Evolutionary conservation across 2,888 invertebrate species (phyloP), one percentile per base, ranked within the genome.

Genomic region (Tenthredo notha): DNA sequence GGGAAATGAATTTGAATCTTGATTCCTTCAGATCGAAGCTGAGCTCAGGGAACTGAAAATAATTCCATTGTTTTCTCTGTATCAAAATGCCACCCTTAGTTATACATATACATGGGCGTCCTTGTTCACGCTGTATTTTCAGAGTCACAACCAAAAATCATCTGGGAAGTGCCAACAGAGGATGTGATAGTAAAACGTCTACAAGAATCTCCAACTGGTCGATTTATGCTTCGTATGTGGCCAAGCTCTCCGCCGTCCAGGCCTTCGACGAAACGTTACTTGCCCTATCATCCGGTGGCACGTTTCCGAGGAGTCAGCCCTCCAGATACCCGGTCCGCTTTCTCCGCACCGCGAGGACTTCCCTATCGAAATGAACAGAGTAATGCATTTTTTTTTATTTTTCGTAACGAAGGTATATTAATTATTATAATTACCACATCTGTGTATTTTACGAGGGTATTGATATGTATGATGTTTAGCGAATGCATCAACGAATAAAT

Each of bases 141-240:
- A 83, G 83, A 83, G 10, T 50, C 83, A n/a, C 83, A 7, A 18
- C 83, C 83, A n/a, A 65, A 83, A 12, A 83, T 83, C 83, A 83
- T 83, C 54, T 83, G 83, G 83, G 83, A 83, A 83, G 83, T 83
- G 5, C 83, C 83, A n/a, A 83, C 83, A 5, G 83, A 83, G 67
- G 83, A 83, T 25, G 83, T 83, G 47, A 83, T 83, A 18, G 83
- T 83, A 0, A 83, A 83, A 67, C 83, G 83, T 25, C 67, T 83
- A 3, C 83, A 83, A 67, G 83, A 83, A 67, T 83, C 83, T 2
- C 67, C 83, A 33, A 70, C 67, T 29, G 83, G 83, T 18, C 70
- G 83, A 67, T 83, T 83, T 7, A 83, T 83, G 83, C 67, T 83
- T 67, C 65, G 83, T 10, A 67, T 83, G 83, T 83, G 83, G 83